Evolutionary conservation across 2,797 vertebrate species (phyloP).

Genomic region (Parotocinclus haroldoi): DNA sequence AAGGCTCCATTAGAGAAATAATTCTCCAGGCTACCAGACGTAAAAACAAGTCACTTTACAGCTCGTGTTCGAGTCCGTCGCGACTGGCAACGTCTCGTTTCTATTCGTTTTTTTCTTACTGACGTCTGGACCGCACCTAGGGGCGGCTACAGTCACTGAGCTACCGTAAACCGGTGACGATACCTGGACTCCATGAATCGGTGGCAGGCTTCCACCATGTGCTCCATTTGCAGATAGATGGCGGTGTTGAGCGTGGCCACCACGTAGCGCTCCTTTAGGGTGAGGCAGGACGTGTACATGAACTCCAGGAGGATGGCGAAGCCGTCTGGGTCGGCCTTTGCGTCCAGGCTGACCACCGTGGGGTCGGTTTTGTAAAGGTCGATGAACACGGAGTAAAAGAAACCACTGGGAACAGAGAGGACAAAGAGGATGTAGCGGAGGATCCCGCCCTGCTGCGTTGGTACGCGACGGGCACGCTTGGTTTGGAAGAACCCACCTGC

Average conservation of each 20-base stretch:
- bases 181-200: conserved; percentile 93
- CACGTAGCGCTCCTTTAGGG: conserved; percentile 83
- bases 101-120: too few species aligned
- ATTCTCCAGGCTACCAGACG: too few species aligned
- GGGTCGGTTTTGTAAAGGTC: conserved; percentile 86
- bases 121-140: too few species aligned
- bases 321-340: conserved; percentile 87
- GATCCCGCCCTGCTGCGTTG: too few species aligned
- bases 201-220: conserved; percentile 93
- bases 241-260: conserved; percentile 88
- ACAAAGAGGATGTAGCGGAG: conserved; percentile 10
- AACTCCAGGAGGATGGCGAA: conserved; percentile 93
- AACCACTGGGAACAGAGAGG: conserved; percentile 73
- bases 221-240: conserved; percentile 95
- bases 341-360: conserved; percentile 84
- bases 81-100: too few species aligned
- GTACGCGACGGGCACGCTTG: too few species aligned
- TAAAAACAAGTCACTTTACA: too few species aligned
- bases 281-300: conserved; percentile 96
- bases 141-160: too few species aligned
- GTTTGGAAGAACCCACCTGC: conserved; percentile 75
- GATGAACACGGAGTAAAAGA: conserved; percentile 96
- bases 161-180: conserved; percentile 6
- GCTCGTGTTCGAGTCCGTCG: too few species aligned
- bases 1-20: too few species aligned